Evolutionary conservation across 2,113 vertebrate genomes (phyloP).

Genomic region (Hucho hucho): DNA sequence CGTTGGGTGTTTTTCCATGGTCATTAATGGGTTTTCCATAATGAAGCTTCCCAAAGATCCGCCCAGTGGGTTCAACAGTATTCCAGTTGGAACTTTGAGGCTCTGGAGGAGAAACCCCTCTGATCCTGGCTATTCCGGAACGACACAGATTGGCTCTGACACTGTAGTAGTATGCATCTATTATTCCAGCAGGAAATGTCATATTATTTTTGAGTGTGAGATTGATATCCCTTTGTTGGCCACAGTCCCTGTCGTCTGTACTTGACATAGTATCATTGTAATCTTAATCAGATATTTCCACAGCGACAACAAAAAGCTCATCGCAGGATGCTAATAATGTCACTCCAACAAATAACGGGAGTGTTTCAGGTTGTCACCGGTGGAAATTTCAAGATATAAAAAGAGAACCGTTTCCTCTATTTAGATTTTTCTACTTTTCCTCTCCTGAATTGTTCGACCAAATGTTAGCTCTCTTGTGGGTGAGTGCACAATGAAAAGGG

Average conservation of each 20-base stretch:
- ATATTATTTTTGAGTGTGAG: constrained; percentile 53
- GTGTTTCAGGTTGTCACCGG: constrained; percentile 71
- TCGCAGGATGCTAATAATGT: constrained; percentile 56
- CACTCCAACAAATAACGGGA: constrained; percentile 57
- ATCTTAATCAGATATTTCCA: constrained; percentile 66
- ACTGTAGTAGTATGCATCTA: constrained; percentile 58
- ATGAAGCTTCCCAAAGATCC: constrained; percentile 52
- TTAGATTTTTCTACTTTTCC: constrained; percentile 29
- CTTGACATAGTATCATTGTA: constrained; percentile 58
- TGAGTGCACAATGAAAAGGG: constrained; percentile 66
- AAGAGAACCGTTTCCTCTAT: constrained; percentile 23
- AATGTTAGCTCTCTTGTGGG: constrained; percentile 60
- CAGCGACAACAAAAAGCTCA: constrained; percentile 56
- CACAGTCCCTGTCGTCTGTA: constrained; percentile 56
- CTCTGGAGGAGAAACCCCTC: constrained; percentile 49
- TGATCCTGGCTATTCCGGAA: constrained; percentile 45
- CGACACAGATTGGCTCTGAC: constrained; percentile 39
- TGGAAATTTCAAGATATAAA: constrained; percentile 66
- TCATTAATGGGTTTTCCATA: constrained; percentile 54
- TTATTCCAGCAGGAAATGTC: constrained; percentile 61
- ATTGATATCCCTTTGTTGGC: constrained; percentile 58
- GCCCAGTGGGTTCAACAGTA: constrained; percentile 48
- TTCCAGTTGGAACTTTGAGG: constrained; percentile 53
- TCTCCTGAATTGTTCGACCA: constrained; percentile 47
- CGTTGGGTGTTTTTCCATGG: constrained; percentile 33